phyloP scores from a whole-genome alignment of 2,797 vertebrate species.

The Pogoniulus pusillus region DNA sequence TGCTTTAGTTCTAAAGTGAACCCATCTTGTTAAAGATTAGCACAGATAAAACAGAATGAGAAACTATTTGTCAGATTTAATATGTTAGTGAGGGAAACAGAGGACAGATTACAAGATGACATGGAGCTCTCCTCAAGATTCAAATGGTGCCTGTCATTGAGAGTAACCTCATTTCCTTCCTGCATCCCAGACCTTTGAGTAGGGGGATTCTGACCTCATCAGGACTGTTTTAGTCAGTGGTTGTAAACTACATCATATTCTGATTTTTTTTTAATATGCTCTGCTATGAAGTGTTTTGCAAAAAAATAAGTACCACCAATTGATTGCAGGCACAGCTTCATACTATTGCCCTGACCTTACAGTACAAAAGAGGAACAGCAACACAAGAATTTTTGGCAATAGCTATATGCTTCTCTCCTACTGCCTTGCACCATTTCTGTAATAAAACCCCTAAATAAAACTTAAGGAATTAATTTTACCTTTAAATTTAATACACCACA shows the following conservation, averaged over 20 bases:
- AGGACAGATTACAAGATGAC: background rate
- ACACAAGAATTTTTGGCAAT: background rate
- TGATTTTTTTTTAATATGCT: background rate
- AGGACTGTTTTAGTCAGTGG: background rate
- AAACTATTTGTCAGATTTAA: conserved; percentile 1
- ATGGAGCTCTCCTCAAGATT: background rate
- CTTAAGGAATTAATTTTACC: background rate
- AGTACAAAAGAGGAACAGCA: background rate
- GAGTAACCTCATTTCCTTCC: background rate
- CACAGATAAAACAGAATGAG: background rate
- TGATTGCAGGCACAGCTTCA: background rate
- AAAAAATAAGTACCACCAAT: background rate
- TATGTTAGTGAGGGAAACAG: background rate
- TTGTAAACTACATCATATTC: background rate
- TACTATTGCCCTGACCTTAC: background rate
- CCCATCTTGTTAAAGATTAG: background rate
- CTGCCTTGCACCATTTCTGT: background rate
- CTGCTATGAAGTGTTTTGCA: background rate
- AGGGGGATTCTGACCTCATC: background rate
- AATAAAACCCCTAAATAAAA: background rate
- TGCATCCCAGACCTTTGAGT: background rate
- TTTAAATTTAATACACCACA: background rate
- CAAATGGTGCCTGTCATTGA: background rate
- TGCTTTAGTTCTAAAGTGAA: background rate
- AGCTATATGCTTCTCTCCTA: background rate